Conservation (phyloP, 2,888 invertebrate species). For the Lordiphosa andalusiaca region DNA sequence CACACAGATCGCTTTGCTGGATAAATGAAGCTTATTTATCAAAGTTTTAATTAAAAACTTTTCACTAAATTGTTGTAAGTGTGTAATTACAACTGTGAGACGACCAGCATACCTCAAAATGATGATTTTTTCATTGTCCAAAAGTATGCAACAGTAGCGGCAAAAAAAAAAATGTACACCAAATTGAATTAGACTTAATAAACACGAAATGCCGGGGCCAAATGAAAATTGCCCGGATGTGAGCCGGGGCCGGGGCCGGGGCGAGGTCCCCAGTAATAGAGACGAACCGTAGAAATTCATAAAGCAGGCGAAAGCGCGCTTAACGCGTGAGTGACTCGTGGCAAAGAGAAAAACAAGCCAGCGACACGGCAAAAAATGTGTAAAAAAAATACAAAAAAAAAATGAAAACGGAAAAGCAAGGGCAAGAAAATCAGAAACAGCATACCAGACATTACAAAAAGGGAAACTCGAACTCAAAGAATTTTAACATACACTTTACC, state of each 20-base stretch:
- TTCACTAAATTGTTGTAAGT: conserved; percentile 56
- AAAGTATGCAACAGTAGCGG: conserved; percentile 66
- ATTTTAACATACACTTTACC: conserved; percentile 18
- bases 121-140: background rate
- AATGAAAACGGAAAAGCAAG: conserved; percentile 21
- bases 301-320: conserved; percentile 50
- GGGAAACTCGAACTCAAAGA: conserved; percentile 24
- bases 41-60: conserved; percentile 72
- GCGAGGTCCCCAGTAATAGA: conserved; percentile 50
- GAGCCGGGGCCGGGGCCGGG: conserved; percentile 4
- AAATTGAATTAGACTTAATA: conserved; percentile 69
- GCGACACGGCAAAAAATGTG: conserved; percentile 44
- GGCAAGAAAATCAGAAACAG: conserved; percentile 60
- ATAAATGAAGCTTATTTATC: conserved; percentile 72
- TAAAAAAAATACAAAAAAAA: too few species aligned
- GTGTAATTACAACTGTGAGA: conserved; percentile 65
- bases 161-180: conserved; percentile 57
- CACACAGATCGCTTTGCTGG: conserved; percentile 34
- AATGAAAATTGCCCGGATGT: conserved; percentile 37
- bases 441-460: conserved; percentile 56
- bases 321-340: conserved; percentile 58
- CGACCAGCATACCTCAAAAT: conserved; percentile 24
- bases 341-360: background rate
- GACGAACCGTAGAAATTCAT: conserved; percentile 54
- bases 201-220: conserved; percentile 40